Percentiles rank a stretch among this genome's conserved stretches.
Evolutionary conservation across 2,888 invertebrate genomes (phyloP).

Genomic region (Ennomos erosarius): DNA sequence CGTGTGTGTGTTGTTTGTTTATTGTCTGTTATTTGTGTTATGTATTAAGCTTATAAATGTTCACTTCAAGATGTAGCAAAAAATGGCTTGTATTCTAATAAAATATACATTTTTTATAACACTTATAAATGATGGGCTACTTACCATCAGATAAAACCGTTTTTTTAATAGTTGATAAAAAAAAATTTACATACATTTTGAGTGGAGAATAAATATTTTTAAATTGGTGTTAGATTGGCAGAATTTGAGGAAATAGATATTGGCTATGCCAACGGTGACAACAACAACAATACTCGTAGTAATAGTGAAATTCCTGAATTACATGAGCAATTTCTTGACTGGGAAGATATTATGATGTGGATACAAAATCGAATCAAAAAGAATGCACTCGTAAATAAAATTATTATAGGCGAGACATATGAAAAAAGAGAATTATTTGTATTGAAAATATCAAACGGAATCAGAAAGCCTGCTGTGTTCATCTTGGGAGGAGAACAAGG

Average conservation of each 20-base stretch:
- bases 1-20: too few relatives aligned
- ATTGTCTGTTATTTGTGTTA: too few relatives aligned
- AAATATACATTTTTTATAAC: too few relatives aligned
- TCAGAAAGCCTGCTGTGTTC: slow-evolving; percentile 57
- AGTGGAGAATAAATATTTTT: too few relatives aligned
- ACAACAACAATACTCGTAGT: neutral
- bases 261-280: neutral
- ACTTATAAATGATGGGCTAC: too few relatives aligned
- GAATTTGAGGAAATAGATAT: slow-evolving; percentile 6
- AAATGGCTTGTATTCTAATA: too few relatives aligned
- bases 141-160: too few relatives aligned
- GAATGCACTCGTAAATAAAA: slow-evolving; percentile 49
- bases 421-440: slow-evolving; percentile 63
- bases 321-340: slow-evolving; percentile 48
- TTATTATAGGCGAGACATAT: slow-evolving; percentile 59
- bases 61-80: too few relatives aligned
- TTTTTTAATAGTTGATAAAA: too few relatives aligned
- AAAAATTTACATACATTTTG: too few relatives aligned
- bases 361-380: slow-evolving; percentile 45
- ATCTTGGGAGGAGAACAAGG: slow-evolving; percentile 72
- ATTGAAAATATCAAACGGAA: slow-evolving; percentile 56
- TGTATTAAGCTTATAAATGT: too few relatives aligned
- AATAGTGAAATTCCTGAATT: slow-evolving; percentile 17
- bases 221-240: too few relatives aligned
- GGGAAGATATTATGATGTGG: slow-evolving; percentile 53